These are phyloP conservation scores for Mirounga angustirostris DNA, from an alignment of 2,113 vertebrate species.

Conservation along the genomic window DNA sequence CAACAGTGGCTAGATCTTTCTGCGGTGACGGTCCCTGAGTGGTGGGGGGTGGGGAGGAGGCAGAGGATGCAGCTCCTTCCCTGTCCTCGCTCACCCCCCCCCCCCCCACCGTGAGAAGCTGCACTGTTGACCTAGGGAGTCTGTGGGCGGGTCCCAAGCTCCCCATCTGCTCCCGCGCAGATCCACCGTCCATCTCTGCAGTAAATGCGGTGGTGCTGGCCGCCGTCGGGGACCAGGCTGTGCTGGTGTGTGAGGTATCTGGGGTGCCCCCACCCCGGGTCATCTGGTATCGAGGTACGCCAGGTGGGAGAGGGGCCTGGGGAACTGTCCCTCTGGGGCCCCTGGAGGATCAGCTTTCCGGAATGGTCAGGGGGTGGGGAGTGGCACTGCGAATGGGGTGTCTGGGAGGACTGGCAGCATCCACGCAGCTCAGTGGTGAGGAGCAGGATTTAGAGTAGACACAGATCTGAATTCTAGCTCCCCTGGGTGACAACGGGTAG, in stretches of 20 bases:
- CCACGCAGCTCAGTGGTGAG: rapidly evolving
- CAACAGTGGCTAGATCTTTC: background rate
- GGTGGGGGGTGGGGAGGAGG: background rate
- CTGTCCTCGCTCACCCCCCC: too few relatives aligned
- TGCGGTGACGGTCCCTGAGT: background rate
- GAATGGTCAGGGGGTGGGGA: background rate
- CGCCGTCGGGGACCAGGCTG: constrained; percentile 89
- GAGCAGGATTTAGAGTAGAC: background rate
- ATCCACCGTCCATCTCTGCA: constrained; percentile 88
- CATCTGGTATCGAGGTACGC: constrained; percentile 94
- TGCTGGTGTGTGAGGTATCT: constrained; percentile 88
- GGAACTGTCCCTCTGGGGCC: background rate
- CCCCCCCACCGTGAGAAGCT: too few relatives aligned
- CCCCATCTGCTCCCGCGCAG: constrained; percentile 80
- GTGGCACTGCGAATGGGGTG: rapidly evolving
- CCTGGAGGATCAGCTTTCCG: background rate
- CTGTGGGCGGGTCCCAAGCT: background rate
- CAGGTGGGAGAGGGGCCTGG: background rate
- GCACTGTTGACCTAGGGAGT: background rate
- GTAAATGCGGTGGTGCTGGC: constrained; percentile 85
- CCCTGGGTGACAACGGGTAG: background rate
- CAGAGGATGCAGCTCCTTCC: background rate
- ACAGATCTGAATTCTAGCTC: background rate
- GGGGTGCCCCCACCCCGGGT: constrained; percentile 91
- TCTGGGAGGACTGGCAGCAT: background rate